These are phyloP conservation scores for Mystacornis crossleyi DNA, from an alignment of 2,113 vertebrate species.

Conservation along the genomic window DNA sequence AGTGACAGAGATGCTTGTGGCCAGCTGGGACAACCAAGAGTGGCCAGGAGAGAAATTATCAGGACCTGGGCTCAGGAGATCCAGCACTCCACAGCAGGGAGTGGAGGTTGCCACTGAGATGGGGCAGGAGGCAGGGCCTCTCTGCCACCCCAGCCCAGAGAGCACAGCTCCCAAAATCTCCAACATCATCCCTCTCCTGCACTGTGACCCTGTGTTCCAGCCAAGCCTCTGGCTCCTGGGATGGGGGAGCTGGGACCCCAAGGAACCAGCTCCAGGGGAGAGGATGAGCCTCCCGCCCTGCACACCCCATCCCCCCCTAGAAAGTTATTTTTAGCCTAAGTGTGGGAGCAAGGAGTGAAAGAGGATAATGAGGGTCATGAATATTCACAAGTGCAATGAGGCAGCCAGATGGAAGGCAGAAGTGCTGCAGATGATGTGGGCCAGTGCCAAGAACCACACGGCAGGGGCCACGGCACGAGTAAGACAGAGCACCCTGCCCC, in stretches of 20 bases:
- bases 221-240: background rate
- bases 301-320: background rate
- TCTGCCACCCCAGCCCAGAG: background rate
- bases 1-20: background rate
- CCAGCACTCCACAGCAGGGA: background rate
- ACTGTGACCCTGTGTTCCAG: background rate
- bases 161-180: background rate
- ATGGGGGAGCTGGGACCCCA: background rate
- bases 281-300: fast-evolving
- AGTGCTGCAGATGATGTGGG: conserved; percentile 74
- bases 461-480: background rate
- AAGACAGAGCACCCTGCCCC: background rate
- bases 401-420: conserved; percentile 65
- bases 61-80: background rate
- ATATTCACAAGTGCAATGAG: conserved; percentile 63
- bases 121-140: fast-evolving
- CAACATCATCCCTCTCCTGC: background rate
- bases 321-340: conserved; percentile 65
- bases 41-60: background rate
- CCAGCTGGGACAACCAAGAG: background rate
- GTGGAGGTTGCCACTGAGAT: background rate
- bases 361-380: conserved; percentile 65
- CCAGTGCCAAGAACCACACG: conserved; percentile 7
- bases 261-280: background rate
- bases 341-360: conserved; percentile 58